A percentile compares a stretch with the other conserved stretches of the same genome.
Conservation (phyloP, 2,888 invertebrate species). For the Escarpia spicata region DNA sequence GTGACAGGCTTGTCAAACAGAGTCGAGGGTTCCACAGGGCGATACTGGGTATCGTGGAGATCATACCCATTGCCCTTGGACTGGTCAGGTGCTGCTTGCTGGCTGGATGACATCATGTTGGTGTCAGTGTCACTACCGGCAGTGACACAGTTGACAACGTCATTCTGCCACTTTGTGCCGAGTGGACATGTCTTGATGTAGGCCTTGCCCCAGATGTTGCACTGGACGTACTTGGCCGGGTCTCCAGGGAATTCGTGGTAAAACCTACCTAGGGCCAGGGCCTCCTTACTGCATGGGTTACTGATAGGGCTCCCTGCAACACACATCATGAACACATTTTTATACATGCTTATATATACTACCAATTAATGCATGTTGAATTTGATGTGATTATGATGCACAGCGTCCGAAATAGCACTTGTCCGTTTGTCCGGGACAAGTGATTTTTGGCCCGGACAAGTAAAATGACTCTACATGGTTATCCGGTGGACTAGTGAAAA, state of each 20-base stretch:
- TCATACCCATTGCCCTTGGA: background rate
- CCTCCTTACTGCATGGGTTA: constrained; percentile 42
- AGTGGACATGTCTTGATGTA: constrained; percentile 39
- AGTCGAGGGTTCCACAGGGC: background rate
- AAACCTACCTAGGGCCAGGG: constrained; percentile 31
- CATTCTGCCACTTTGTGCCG: constrained; percentile 36
- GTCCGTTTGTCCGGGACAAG: too few species aligned
- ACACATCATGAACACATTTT: background rate
- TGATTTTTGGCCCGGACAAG: too few species aligned
- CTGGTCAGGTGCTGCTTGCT: background rate
- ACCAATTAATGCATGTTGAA: background rate
- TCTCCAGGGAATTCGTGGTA: constrained; percentile 42
- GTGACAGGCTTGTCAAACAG: background rate
- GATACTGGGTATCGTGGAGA: background rate
- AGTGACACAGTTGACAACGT: constrained; percentile 21
- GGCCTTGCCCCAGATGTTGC: constrained; percentile 44
- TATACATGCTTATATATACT: background rate
- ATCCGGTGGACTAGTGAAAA: too few species aligned
- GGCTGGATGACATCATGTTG: background rate
- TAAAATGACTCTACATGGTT: too few species aligned
- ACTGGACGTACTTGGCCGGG: constrained; percentile 43
- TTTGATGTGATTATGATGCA: background rate
- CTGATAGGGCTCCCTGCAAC: constrained; percentile 17
- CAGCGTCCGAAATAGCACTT: too few species aligned
- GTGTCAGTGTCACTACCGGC: background rate